These are phyloP conservation scores for Antheraea pernyi DNA, from an alignment of 1,140 invertebrate species.

Conservation along the genomic window DNA sequence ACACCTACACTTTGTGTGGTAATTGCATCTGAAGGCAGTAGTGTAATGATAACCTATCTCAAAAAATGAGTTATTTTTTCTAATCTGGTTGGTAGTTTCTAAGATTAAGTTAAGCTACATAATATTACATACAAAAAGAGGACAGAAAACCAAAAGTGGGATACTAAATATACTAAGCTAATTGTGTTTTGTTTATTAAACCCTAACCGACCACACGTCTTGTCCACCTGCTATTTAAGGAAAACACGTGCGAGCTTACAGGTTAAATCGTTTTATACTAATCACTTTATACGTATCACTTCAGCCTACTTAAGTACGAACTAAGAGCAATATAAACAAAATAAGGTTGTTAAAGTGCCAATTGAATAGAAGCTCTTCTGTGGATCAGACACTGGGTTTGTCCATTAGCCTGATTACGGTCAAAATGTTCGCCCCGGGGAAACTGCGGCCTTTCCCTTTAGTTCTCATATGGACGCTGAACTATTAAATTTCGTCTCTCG, in stretches of 20 bases:
- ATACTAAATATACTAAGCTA: no score
- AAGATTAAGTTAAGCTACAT: no score
- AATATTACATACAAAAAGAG: no score
- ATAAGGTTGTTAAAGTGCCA: conserved; percentile 44
- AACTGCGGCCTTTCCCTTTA: conserved; percentile 23
- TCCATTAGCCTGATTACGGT: conserved; percentile 57
- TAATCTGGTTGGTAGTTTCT: no score
- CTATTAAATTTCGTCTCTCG: conserved; percentile 10
- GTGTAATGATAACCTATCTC: no score
- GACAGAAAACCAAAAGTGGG: no score
- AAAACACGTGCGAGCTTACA: neutral
- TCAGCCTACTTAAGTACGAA: conserved; percentile 25
- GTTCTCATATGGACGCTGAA: neutral
- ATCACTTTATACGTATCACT: conserved; percentile 21
- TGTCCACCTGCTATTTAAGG: conserved; percentile 1
- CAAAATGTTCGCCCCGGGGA: conserved; percentile 41
- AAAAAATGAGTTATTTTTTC: no score
- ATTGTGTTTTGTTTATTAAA: neutral
- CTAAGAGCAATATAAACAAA: conserved; percentile 36
- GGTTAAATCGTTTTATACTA: conserved; percentile 2
- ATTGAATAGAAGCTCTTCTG: conserved; percentile 42
- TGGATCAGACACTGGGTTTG: conserved; percentile 45
- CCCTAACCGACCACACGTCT: neutral
- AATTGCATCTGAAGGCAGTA: no score
- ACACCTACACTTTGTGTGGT: no score